Conservation (phyloP, 1,140 invertebrate genomes). For the Galendromus occidentalis region DNA sequence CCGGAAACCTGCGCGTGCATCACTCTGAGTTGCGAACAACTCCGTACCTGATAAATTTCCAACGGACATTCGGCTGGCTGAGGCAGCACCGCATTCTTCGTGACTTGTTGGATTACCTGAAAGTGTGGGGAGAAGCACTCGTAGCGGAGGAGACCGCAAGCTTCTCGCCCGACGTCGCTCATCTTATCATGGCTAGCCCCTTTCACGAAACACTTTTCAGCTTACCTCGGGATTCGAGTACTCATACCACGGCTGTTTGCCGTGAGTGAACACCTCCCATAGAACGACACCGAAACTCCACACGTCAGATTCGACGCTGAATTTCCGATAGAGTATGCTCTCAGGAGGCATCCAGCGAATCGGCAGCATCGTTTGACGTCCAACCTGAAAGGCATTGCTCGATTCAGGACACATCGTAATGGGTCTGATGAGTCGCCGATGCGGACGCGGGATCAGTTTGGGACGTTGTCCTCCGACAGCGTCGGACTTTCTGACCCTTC, state of each 20-base stretch:
- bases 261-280: slow-evolving; percentile 28
- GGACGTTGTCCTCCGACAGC: too few relatives aligned
- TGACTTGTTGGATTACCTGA: slow-evolving; percentile 29
- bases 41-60: slow-evolving; percentile 22
- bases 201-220: not conserved
- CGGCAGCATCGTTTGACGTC: slow-evolving; percentile 29
- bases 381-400: slow-evolving; percentile 24
- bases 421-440: too few relatives aligned
- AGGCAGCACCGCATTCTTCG: slow-evolving; percentile 25
- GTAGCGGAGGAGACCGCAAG: too few relatives aligned
- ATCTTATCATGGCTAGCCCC: too few relatives aligned
- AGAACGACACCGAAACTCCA: slow-evolving; percentile 35
- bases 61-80: slow-evolving; percentile 24
- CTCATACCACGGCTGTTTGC: slow-evolving; percentile 12
- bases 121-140: slow-evolving; percentile 11
- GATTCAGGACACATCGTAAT: too few relatives aligned
- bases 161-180: too few relatives aligned
- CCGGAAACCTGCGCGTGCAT: too few relatives aligned
- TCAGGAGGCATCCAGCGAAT: slow-evolving; percentile 35
- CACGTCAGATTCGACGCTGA: slow-evolving; percentile 32
- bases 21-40: too few relatives aligned
- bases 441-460: too few relatives aligned
- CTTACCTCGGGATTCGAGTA: slow-evolving; percentile 2
- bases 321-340: slow-evolving; percentile 30
- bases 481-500: too few relatives aligned